A percentile compares a stretch with the other conserved stretches of the same genome.
These are phyloP conservation scores for Plusia festucae DNA, from an alignment of 2,888 invertebrate species.

Conservation along the genomic window DNA sequence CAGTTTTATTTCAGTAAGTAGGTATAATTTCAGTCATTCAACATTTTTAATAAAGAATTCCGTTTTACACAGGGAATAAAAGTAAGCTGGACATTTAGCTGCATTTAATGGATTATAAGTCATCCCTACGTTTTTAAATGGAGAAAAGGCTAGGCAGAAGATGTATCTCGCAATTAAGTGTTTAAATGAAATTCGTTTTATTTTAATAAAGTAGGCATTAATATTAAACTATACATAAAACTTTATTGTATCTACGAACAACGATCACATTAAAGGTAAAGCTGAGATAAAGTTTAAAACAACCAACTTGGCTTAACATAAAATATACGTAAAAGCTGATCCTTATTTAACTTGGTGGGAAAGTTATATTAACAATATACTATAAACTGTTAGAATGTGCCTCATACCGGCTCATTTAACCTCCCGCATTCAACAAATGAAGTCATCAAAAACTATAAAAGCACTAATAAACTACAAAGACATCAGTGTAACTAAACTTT, in stretches of 20 bases:
- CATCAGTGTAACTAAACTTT: constrained; percentile 54
- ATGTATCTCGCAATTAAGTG: too few relatives aligned
- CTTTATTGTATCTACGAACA: background rate
- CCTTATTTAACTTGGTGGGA: constrained; percentile 3
- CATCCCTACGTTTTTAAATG: too few relatives aligned
- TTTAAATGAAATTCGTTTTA: too few relatives aligned
- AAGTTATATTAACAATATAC: constrained; percentile 1
- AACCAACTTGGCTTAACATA: background rate
- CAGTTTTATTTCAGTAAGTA: too few relatives aligned
- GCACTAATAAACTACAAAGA: constrained; percentile 56
- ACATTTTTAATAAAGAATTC: too few relatives aligned
- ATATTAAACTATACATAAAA: too few relatives aligned
- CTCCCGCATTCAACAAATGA: background rate
- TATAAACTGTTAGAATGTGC: constrained; percentile 1
- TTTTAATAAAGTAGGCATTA: background rate
- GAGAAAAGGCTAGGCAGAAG: too few relatives aligned
- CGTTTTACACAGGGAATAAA: too few relatives aligned
- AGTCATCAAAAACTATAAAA: constrained; percentile 27
- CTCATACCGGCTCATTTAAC: background rate
- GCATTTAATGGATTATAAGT: too few relatives aligned
- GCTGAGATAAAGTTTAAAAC: background rate
- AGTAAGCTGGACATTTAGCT: too few relatives aligned
- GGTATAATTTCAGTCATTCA: background rate
- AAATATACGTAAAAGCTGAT: constrained; percentile 6
- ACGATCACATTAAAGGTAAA: background rate